phyloP scores from a whole-genome alignment of 2,888 invertebrate species.

The Neria commutata region DNA sequence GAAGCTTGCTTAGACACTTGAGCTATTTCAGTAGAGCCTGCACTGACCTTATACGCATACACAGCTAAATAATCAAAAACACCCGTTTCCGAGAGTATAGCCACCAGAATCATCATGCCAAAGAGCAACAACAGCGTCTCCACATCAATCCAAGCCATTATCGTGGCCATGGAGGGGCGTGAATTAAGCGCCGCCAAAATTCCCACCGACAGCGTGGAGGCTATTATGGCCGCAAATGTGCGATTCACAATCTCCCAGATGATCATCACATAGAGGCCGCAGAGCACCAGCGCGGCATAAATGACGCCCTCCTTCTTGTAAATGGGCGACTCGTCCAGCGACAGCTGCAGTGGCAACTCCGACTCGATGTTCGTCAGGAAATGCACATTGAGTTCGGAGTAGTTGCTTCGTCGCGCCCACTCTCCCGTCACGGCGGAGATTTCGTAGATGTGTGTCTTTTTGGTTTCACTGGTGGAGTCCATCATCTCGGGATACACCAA shows the following conservation, averaged over 20 bases:
- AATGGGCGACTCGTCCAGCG: slow-evolving; percentile 71
- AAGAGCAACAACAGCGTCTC: slow-evolving; percentile 74
- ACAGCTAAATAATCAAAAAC: slow-evolving; percentile 80
- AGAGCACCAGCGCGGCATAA: slow-evolving; percentile 74
- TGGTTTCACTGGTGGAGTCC: slow-evolving; percentile 62
- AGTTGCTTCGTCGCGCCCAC: slow-evolving; percentile 35
- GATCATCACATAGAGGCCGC: slow-evolving; percentile 78
- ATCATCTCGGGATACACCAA: slow-evolving; percentile 52
- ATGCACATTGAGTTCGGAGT: slow-evolving; percentile 47
- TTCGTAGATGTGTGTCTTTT: slow-evolving; percentile 55
- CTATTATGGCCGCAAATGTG: slow-evolving; percentile 76
- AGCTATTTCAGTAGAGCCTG: background rate
- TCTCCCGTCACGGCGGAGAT: slow-evolving; percentile 38
- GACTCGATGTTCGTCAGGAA: slow-evolving; percentile 51
- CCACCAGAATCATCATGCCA: slow-evolving; percentile 83
- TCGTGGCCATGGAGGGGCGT: slow-evolving; percentile 71
- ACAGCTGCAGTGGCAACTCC: slow-evolving; percentile 64
- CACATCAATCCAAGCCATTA: slow-evolving; percentile 79
- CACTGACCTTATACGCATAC: slow-evolving; percentile 69
- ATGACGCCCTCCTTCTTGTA: slow-evolving; percentile 73
- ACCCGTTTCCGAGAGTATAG: slow-evolving; percentile 78
- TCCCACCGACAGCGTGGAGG: slow-evolving; percentile 73
- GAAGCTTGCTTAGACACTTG: background rate
- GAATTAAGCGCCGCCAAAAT: slow-evolving; percentile 72
- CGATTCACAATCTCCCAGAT: slow-evolving; percentile 76